Conservation (phyloP, 1,140 invertebrate genomes). For the Drosophila teissieri region DNA sequence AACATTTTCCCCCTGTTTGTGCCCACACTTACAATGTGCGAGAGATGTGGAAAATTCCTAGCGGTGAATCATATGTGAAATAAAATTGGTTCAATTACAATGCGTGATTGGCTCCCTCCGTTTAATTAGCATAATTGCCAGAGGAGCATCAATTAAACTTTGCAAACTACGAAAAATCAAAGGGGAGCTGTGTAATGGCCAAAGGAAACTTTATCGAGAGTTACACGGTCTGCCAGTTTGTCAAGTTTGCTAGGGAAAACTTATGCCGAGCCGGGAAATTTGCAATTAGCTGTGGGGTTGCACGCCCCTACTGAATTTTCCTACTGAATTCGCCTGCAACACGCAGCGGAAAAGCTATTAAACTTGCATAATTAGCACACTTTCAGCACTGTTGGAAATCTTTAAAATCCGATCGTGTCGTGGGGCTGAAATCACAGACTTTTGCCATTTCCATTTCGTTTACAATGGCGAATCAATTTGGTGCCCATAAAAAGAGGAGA, state of each 20-base stretch:
- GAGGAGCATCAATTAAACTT: conserved; percentile 59
- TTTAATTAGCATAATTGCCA: conserved; percentile 66
- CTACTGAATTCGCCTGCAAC: conserved; percentile 18
- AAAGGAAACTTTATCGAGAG: conserved; percentile 29
- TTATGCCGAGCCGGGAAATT: conserved; percentile 51
- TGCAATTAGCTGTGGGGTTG: conserved; percentile 49
- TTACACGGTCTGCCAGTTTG: conserved; percentile 46
- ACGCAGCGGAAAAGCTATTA: conserved; percentile 40
- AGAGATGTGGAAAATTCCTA: conserved; percentile 22
- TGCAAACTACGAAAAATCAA: conserved; percentile 33
- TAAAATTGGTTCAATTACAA: conserved; percentile 21
- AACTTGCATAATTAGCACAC: conserved; percentile 56
- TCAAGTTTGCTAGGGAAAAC: conserved; percentile 48
- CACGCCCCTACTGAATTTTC: conserved; percentile 1
- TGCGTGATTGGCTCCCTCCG: conserved; percentile 27
- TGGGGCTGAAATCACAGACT: conserved; percentile 10
- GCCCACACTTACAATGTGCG: conserved; percentile 29
- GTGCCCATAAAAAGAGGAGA: conserved; percentile 18
- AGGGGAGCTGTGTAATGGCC: conserved; percentile 10
- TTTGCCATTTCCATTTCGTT: conserved; percentile 27
- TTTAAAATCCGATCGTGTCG: not conserved
- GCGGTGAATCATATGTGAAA: conserved; percentile 17
- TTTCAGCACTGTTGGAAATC: conserved; percentile 5
- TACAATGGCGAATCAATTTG: conserved; percentile 53
- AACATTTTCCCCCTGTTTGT: conserved; percentile 32